A percentile compares a stretch with the other conserved stretches of the same genome.
Conservation (phyloP, 2,113 vertebrate genomes). For the Saguinus midas region DNA sequence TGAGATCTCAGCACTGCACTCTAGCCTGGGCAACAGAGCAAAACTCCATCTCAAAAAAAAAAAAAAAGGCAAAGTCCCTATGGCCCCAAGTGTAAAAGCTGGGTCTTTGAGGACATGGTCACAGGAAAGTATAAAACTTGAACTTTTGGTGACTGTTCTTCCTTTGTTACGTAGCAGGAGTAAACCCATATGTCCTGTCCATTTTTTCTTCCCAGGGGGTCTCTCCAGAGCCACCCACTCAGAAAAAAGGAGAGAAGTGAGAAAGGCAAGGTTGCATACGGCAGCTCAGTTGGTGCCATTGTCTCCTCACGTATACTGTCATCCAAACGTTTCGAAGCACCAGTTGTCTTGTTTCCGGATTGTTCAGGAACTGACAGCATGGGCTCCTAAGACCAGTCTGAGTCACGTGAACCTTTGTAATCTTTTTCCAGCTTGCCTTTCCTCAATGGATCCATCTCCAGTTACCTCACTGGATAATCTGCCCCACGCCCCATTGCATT, state of each 20-base stretch:
- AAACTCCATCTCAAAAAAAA: no score
- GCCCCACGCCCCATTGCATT: neutral
- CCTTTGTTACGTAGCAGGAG: neutral
- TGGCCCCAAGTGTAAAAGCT: neutral
- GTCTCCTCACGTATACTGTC: neutral
- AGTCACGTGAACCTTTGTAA: neutral
- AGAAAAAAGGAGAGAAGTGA: neutral
- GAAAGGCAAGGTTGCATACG: no score
- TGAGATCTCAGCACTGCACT: no score
- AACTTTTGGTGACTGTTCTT: neutral
- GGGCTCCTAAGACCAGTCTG: neutral
- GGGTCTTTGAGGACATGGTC: neutral
- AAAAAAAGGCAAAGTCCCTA: neutral
- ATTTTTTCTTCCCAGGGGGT: neutral
- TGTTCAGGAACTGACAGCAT: neutral
- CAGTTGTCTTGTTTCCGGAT: neutral
- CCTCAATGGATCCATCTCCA: neutral
- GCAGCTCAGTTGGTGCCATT: accelerated
- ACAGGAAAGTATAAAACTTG: accelerated
- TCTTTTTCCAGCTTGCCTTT: neutral
- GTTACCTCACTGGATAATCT: neutral
- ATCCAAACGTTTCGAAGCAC: neutral
- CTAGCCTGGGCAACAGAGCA: no score
- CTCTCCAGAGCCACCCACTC: neutral
- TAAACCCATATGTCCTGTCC: neutral